These are phyloP conservation scores for Enteromius mattozi DNA, from an alignment of 2,797 vertebrate species.

Conservation along the genomic window DNA sequence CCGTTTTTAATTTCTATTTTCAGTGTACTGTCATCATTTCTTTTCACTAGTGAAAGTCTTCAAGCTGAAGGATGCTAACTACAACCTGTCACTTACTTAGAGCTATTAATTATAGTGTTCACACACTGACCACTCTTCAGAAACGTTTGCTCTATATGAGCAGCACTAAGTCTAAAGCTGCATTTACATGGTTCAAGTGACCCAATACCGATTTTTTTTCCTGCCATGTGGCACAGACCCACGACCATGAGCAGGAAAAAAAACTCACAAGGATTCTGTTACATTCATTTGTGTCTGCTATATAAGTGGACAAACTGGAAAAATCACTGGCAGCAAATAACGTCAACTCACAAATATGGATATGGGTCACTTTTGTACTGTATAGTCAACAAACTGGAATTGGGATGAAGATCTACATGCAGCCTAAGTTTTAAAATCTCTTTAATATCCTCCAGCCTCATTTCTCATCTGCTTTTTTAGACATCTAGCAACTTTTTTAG, in stretches of 20 bases:
- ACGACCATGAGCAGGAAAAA: background rate
- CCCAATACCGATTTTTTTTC: background rate
- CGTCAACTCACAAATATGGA: background rate
- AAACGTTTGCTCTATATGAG: slow-evolving; percentile 57
- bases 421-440: slow-evolving; percentile 58
- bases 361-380: background rate
- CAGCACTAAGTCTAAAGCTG: background rate
- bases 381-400: background rate
- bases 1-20: background rate
- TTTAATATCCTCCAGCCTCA: slow-evolving; percentile 12
- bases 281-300: background rate
- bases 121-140: slow-evolving; percentile 55
- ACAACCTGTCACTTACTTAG: slow-evolving; percentile 70
- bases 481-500: slow-evolving; percentile 4
- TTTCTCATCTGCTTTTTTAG: background rate
- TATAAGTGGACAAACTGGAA: background rate
- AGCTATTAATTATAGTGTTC: slow-evolving; percentile 77
- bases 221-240: background rate
- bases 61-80: slow-evolving; percentile 63
- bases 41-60: slow-evolving; percentile 64
- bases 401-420: background rate
- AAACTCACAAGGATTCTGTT: background rate
- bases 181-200: background rate
- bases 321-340: background rate
- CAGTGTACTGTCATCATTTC: background rate